Conservation (phyloP, 2,113 vertebrate species). For the Rattus rattus region DNA sequence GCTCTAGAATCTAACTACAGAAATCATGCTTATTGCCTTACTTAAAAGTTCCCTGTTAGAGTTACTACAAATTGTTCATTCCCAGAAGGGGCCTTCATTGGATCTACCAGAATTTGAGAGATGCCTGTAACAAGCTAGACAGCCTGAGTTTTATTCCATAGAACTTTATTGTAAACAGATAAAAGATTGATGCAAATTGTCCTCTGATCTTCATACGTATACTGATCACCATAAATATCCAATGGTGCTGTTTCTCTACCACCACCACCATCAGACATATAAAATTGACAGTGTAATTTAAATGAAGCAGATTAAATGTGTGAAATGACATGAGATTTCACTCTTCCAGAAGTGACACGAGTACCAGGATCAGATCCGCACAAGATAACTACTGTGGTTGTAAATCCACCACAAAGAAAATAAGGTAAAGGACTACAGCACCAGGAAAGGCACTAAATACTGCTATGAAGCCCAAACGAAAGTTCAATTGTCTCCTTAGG, state of each 20-base stretch:
- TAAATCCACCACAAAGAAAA: background rate
- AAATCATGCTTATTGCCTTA: constrained; percentile 4
- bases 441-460: background rate
- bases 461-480: background rate
- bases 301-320: background rate
- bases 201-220: background rate
- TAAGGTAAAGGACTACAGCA: background rate
- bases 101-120: background rate
- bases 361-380: background rate
- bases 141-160: background rate
- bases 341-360: background rate
- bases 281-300: background rate
- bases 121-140: background rate
- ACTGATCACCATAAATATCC: background rate
- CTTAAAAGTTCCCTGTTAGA: constrained; percentile 19
- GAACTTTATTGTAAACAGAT: background rate
- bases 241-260: no score
- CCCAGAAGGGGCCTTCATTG: background rate
- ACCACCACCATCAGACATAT: background rate
- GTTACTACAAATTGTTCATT: background rate
- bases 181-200: background rate
- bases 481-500: no score
- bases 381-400: background rate
- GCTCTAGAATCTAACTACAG: background rate
- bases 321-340: background rate